Conservation (phyloP, 2,797 vertebrate species). For the Hapalemur alaotrensis region DNA sequence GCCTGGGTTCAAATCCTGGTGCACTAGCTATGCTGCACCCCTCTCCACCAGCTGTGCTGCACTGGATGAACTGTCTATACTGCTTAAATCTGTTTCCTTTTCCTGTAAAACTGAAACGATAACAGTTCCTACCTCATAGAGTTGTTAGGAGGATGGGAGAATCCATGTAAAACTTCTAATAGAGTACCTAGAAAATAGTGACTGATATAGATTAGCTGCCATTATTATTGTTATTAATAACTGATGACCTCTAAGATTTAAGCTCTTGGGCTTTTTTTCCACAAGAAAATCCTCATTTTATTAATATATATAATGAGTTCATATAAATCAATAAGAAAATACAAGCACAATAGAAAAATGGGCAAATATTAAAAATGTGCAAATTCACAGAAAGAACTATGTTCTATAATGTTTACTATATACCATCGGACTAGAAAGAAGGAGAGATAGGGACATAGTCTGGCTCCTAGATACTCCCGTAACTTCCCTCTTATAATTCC, state of each 20-base stretch:
- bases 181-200: neutral
- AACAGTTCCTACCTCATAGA: neutral
- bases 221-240: neutral
- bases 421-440: neutral
- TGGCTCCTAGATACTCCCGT: neutral
- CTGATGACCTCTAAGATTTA: neutral
- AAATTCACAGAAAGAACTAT: neutral
- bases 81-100: neutral
- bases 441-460: neutral
- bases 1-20: neutral
- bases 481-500: neutral
- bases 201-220: neutral
- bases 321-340: neutral
- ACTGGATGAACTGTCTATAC: neutral
- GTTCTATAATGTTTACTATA: neutral
- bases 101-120: neutral
- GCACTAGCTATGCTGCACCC: neutral
- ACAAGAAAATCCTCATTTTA: neutral
- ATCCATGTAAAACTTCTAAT: neutral
- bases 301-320: neutral
- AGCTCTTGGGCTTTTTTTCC: neutral
- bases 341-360: neutral
- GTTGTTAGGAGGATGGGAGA: neutral
- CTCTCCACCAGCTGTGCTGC: neutral
- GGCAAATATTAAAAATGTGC: neutral